Evolutionary conservation across 2,797 vertebrate species (phyloP), one percentile per base, ranked within the genome.

Genomic region (Fistularia commersonii): DNA sequence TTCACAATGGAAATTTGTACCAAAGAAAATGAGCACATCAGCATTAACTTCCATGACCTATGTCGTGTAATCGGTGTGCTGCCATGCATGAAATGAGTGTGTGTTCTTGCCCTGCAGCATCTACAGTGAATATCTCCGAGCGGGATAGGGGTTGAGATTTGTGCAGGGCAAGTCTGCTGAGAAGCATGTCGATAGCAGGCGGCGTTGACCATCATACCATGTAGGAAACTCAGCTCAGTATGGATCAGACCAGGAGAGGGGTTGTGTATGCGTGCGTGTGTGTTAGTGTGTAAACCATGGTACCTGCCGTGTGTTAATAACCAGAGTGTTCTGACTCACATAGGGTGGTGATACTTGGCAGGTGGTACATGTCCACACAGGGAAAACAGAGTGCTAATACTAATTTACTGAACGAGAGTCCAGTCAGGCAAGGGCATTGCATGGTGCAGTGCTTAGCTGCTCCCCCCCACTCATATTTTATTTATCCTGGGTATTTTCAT

Each of bases 291-390:
- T 11, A 47, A 57, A 70, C 64, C 51, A 12, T 41, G 56, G 44
- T 69, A 64, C 81, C 76, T 71, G 76, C 77, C 48, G 61, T 37
- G 80, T 5, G 47, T 64, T 79, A 84, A 83, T 74, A 64, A 69
- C 61, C 61, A 35, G 12, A 64, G 56, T 69, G 64, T 58, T 68
- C 47, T 64, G 78, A 72, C 69, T 79, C 78, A 76, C 11, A 44
- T 74, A 38, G 61, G 55, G 64, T n/a, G 41, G 41, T 11, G 8
- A 55, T 13, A 55, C 60, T 72, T 79, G 74, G 74, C 81, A 86
- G 82, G 84, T 81, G 82, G 57, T 83, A 51, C 69, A 62, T 54
- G 81, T 84, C 77, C 65, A 72, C 66, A 48, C 51, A 14, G 75
- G 54, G 60, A 74, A 57, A 64, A 64, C 69, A 59, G 49, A 70